Evolutionary conservation across 2,113 vertebrate species (phyloP).

Genomic region (Rhombomys opimus): DNA sequence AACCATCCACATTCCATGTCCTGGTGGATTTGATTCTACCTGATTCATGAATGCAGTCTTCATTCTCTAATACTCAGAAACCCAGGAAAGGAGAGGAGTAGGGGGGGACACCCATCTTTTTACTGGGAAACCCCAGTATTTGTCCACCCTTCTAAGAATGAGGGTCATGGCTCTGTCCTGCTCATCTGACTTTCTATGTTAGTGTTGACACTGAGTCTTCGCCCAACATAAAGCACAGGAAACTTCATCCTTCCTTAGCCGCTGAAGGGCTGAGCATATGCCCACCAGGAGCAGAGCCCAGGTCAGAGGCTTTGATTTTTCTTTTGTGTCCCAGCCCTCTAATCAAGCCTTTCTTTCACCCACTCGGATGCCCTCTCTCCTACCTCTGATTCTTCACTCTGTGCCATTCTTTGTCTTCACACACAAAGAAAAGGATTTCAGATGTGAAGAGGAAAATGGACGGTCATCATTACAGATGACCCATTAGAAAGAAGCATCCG

Average conservation of each 20-base stretch:
- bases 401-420: neutral
- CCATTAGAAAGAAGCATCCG: neutral
- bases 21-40: neutral
- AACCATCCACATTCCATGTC: too few species aligned
- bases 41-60: neutral
- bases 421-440: constrained; percentile 29
- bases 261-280: neutral
- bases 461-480: constrained; percentile 45
- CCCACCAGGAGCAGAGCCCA: constrained; percentile 1
- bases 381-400: constrained; percentile 9
- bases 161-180: neutral
- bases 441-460: constrained; percentile 55
- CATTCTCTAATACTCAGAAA: neutral
- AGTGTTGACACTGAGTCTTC: neutral
- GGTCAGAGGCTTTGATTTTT: constrained; percentile 4
- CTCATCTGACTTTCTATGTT: neutral
- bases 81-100: neutral
- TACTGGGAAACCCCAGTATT: neutral
- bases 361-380: neutral
- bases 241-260: neutral
- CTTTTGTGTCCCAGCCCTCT: constrained; percentile 20
- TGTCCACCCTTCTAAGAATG: neutral
- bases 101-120: neutral
- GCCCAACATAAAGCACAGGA: neutral
- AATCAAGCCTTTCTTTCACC: constrained; percentile 52